Conservation (phyloP, 2,888 invertebrate species). For the Ditylenchus weischeri region DNA sequence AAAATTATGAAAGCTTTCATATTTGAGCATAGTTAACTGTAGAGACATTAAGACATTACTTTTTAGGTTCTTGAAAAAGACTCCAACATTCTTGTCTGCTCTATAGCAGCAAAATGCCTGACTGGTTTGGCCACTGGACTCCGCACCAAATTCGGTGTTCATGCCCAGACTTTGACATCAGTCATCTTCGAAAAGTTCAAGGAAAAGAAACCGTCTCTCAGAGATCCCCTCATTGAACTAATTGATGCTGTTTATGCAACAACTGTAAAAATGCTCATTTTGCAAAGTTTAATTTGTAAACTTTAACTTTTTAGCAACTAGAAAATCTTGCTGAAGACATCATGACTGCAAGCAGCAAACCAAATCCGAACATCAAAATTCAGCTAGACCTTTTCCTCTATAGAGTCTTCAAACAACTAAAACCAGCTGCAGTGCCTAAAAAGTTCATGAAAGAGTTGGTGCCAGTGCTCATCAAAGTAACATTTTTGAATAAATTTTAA, state of each 20-base stretch:
- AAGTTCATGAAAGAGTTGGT: constrained; percentile 62
- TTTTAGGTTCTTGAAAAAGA: constrained; percentile 75
- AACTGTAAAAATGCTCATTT: constrained; percentile 1
- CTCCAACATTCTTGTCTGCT: constrained; percentile 86
- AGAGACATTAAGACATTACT: not conserved
- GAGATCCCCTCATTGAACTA: constrained; percentile 79
- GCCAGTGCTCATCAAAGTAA: constrained; percentile 47
- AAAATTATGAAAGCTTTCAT: not conserved
- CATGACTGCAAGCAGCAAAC: constrained; percentile 72
- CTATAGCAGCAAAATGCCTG: constrained; percentile 78
- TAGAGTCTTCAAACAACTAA: constrained; percentile 30
- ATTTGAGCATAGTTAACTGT: not conserved
- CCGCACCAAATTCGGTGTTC: constrained; percentile 79
- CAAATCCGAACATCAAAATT: constrained; percentile 62
- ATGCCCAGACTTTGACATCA: constrained; percentile 65
- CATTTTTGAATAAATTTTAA: not conserved
- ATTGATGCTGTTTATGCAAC: constrained; percentile 69
- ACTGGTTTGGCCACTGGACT: constrained; percentile 79
- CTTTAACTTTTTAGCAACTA: constrained; percentile 39
- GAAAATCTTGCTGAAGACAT: constrained; percentile 71
- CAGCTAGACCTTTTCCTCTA: constrained; percentile 59
- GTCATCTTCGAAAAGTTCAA: constrained; percentile 76
- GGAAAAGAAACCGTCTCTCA: constrained; percentile 78
- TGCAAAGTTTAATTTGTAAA: not conserved
- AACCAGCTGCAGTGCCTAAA: constrained; percentile 60